A percentile compares a stretch with the other conserved stretches of the same genome.
These are phyloP conservation scores for Aphidius ervi DNA, from an alignment of 1,140 invertebrate genomes.

Conservation along the genomic window DNA sequence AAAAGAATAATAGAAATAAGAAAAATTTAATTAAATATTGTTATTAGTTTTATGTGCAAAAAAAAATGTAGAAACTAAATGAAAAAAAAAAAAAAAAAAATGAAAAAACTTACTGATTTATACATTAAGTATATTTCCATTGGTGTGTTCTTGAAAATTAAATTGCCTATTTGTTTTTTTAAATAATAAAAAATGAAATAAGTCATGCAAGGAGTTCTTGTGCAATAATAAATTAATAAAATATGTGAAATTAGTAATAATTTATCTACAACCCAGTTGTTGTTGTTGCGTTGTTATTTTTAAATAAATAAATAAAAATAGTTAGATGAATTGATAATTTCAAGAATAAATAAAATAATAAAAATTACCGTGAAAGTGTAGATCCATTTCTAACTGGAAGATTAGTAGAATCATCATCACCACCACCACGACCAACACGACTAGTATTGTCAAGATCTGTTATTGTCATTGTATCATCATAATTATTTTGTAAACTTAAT, in stretches of 20 bases:
- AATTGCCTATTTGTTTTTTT: too few species aligned
- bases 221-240: neutral
- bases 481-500: slow-evolving; percentile 36
- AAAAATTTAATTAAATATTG: neutral
- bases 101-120: neutral
- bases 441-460: slow-evolving; percentile 44
- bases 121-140: too few species aligned
- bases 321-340: too few species aligned
- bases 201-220: too few species aligned
- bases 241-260: neutral
- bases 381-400: slow-evolving; percentile 37
- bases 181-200: too few species aligned
- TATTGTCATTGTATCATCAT: slow-evolving; percentile 50
- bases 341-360: neutral
- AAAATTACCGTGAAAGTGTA: slow-evolving; percentile 42
- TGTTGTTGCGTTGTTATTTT: too few species aligned
- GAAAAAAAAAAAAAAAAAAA: neutral
- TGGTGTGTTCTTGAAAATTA: too few species aligned
- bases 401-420: slow-evolving; percentile 53
- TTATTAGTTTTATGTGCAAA: neutral
- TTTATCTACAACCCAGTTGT: too few species aligned
- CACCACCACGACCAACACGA: slow-evolving; percentile 41
- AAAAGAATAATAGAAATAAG: too few species aligned
- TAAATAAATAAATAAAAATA: too few species aligned
- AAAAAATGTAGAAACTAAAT: neutral